phyloP scores from a whole-genome alignment of 2,797 vertebrate genomes.

The Craterocephalus amniculus region DNA sequence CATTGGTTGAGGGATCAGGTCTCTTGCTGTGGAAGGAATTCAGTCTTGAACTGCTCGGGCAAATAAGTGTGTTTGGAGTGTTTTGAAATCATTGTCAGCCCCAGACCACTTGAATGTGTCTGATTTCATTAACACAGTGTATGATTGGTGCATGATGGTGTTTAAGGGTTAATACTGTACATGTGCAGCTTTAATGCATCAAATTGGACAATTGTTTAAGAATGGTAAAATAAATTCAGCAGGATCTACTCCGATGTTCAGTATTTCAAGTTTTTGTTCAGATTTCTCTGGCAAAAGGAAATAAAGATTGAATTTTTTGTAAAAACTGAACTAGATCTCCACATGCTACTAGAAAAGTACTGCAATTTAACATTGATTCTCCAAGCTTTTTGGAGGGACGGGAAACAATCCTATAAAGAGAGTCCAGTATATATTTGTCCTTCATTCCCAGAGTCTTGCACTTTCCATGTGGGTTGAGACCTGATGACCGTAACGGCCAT shows the following conservation, averaged over 20 bases:
- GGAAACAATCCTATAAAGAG: no score
- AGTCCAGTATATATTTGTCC: no score
- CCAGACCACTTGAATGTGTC: neutral
- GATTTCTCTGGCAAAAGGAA: neutral
- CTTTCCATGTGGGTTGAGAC: neutral
- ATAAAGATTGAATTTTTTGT: no score
- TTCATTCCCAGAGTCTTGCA: neutral
- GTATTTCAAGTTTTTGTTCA: neutral
- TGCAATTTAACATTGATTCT: no score
- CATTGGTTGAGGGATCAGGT: constrained; percentile 42
- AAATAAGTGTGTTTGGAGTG: constrained; percentile 43
- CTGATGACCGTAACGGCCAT: no score
- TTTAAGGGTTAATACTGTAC: neutral
- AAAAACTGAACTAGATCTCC: no score
- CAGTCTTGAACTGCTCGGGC: constrained; percentile 37
- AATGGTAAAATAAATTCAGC: neutral
- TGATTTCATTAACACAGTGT: neutral
- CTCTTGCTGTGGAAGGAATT: no score
- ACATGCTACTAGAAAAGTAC: no score
- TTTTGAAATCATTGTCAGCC: constrained; percentile 4
- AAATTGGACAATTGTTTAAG: neutral
- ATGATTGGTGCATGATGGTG: neutral
- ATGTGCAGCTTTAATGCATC: neutral
- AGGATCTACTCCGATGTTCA: neutral
- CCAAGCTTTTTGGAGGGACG: no score